These are phyloP conservation scores for Malacosoma neustria DNA, from an alignment of 2,888 invertebrate species.

Conservation along the genomic window DNA sequence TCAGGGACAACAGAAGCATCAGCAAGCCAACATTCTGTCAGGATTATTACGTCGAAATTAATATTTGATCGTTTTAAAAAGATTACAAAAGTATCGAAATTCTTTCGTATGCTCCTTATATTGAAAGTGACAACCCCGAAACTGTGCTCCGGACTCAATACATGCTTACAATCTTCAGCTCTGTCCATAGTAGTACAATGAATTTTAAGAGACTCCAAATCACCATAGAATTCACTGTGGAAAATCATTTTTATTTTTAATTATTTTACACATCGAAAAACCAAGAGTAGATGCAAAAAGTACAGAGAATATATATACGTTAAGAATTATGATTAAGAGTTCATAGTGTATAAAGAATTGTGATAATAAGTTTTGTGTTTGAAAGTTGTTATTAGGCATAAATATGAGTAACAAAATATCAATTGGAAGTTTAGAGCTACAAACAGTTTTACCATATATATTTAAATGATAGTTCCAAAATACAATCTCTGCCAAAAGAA, in stretches of 20 bases:
- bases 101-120: slow-evolving; percentile 3
- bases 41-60: slow-evolving; percentile 1
- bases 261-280: background rate
- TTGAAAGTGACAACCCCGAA: slow-evolving; percentile 4
- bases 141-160: slow-evolving; percentile 1
- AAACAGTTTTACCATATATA: too few species aligned
- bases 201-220: slow-evolving; percentile 1
- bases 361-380: background rate
- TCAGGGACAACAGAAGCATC: background rate
- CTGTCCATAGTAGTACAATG: background rate
- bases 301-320: background rate
- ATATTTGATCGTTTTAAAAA: background rate
- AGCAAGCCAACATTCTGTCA: slow-evolving; percentile 4
- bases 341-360: background rate
- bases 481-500: too few species aligned
- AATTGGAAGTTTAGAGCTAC: too few species aligned
- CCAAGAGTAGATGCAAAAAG: too few species aligned
- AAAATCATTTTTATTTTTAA: background rate
- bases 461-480: too few species aligned
- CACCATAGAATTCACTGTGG: background rate
- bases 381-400: too few species aligned
- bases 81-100: slow-evolving; percentile 1
- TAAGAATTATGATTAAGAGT: background rate
- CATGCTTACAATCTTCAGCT: slow-evolving; percentile 1
- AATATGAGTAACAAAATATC: background rate